phyloP scores from a whole-genome alignment of 1,140 invertebrate species.

The Hydropsyche tenuis region DNA sequence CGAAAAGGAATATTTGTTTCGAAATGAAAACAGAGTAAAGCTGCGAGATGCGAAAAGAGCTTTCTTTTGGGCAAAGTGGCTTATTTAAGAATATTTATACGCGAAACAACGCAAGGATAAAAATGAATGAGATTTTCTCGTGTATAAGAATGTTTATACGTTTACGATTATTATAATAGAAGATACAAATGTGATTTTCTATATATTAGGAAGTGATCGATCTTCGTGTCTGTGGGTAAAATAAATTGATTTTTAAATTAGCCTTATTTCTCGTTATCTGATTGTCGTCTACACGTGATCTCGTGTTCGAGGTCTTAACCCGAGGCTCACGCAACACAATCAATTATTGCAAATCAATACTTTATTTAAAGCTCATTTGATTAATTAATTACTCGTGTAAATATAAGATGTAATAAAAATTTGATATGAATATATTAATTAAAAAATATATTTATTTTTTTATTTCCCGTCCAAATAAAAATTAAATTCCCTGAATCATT shows the following conservation, averaged over 20 bases:
- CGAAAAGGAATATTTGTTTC: slow-evolving; percentile 16
- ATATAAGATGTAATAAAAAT: neutral
- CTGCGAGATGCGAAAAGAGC: slow-evolving; percentile 1
- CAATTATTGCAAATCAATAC: slow-evolving; percentile 20
- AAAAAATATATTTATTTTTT: no score
- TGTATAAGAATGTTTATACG: no score
- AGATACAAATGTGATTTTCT: no score
- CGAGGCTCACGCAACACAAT: slow-evolving; percentile 16
- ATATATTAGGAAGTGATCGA: neutral
- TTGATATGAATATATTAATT: no score
- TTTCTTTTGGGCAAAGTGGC: slow-evolving; percentile 16
- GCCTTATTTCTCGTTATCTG: slow-evolving; percentile 25
- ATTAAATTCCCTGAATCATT: no score
- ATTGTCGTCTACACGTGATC: slow-evolving; percentile 21
- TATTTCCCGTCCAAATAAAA: no score
- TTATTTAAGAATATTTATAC: slow-evolving; percentile 28
- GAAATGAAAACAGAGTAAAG: slow-evolving; percentile 24
- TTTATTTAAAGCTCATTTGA: neutral
- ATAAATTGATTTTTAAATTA: slow-evolving; percentile 33
- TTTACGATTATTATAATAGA: no score
- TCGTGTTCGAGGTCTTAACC: neutral
- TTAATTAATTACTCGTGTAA: no score
- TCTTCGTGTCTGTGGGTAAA: neutral
- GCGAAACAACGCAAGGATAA: neutral
- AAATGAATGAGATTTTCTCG: neutral